A percentile compares a stretch with the other conserved stretches of the same genome.
These are phyloP conservation scores for Xylocopa sonorina DNA, from an alignment of 1,140 invertebrate species.

Conservation along the genomic window DNA sequence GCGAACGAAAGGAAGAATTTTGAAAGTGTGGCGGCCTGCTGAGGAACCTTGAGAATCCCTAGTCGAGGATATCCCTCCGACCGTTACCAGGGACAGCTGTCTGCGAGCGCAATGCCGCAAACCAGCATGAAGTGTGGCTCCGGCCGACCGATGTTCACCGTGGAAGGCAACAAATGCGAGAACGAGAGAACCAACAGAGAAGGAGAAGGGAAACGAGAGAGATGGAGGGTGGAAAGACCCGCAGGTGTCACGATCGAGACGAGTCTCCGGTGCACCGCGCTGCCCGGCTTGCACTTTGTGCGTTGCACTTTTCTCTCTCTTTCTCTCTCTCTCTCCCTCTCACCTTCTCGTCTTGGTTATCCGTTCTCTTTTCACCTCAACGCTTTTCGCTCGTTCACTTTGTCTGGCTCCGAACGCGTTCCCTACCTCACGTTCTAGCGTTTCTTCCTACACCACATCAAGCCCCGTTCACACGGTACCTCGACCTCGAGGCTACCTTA, in stretches of 20 bases:
- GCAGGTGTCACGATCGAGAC: constrained; percentile 60
- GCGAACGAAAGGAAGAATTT: constrained; percentile 45
- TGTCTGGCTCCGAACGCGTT: neutral
- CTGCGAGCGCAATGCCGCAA: constrained; percentile 47
- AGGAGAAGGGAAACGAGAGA: neutral
- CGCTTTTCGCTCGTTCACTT: neutral
- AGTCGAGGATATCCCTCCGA: constrained; percentile 54
- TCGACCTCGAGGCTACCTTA: constrained; percentile 31
- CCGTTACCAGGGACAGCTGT: constrained; percentile 67
- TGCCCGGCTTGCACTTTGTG: constrained; percentile 38
- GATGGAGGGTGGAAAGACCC: constrained; percentile 11
- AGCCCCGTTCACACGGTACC: constrained; percentile 50
- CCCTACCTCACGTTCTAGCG: neutral
- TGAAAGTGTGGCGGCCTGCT: constrained; percentile 46
- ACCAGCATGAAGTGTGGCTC: constrained; percentile 41
- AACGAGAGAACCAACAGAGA: constrained; percentile 9
- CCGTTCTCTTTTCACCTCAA: neutral
- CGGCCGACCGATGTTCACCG: constrained; percentile 36
- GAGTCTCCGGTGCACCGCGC: constrained; percentile 17
- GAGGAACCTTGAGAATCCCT: constrained; percentile 61
- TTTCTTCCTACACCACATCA: constrained; percentile 39
- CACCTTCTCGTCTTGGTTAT: neutral
- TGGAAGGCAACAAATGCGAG: constrained; percentile 47
- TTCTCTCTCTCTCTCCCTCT: neutral
- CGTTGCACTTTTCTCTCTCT: constrained; percentile 4